Conservation (phyloP, 2,113 vertebrate genomes). For the Hemicordylus capensis region DNA sequence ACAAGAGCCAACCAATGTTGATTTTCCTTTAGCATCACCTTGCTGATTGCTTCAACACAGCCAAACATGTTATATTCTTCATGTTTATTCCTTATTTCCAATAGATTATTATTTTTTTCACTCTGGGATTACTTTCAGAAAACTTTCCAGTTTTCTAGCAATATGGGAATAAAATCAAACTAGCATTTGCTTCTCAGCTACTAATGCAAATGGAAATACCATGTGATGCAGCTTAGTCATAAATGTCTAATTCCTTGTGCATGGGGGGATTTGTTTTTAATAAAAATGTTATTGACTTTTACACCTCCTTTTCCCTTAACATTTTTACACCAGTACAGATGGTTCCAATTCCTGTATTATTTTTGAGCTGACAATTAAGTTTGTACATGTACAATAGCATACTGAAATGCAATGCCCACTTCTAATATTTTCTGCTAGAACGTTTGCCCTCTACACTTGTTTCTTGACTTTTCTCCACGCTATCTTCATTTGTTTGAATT, state of each 20-base stretch:
- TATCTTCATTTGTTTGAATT: conserved; percentile 47
- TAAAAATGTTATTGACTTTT: conserved; percentile 44
- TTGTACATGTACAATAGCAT: conserved; percentile 34
- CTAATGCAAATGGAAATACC: not conserved
- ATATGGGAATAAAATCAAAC: not conserved
- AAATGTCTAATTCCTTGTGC: conserved; percentile 38
- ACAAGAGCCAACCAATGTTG: not conserved
- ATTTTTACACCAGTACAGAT: conserved; percentile 47
- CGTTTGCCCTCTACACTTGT: conserved; percentile 34
- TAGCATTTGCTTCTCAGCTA: not conserved
- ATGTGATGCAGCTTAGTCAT: conserved; percentile 19
- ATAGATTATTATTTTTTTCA: not conserved
- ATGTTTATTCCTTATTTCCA: not conserved
- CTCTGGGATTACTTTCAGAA: not conserved
- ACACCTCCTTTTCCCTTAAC: conserved; percentile 26
- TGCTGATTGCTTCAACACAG: not conserved
- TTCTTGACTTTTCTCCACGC: conserved; percentile 42
- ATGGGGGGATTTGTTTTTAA: conserved; percentile 42
- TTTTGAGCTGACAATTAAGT: conserved; percentile 54
- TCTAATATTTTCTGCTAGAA: conserved; percentile 52
- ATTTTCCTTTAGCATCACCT: not conserved
- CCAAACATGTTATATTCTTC: not conserved
- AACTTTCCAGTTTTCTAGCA: not conserved
- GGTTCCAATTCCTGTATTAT: conserved; percentile 34
- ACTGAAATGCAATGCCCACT: not conserved